Evolutionary conservation across 2,888 invertebrate species (phyloP), one percentile per base, ranked within the genome.

Genomic region (Drosophila falleni): DNA sequence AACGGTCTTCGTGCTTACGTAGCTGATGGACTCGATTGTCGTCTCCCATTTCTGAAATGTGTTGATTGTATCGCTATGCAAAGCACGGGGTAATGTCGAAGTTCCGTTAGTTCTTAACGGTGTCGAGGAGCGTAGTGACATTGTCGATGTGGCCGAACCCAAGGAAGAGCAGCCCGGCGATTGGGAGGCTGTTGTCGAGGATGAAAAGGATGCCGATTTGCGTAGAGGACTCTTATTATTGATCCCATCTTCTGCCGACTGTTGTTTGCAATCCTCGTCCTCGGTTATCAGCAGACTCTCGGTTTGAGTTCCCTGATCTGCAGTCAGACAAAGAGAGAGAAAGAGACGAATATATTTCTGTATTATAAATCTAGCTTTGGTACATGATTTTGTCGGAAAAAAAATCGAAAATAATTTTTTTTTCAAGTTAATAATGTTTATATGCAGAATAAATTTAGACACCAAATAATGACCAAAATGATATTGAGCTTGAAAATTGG

Each of bases 11-110:
- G 89, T 91, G 81, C 91, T 91, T 65, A 93, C 91, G 81, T 91
- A 92, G 70, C 92, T 92, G 58, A 92, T 90, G 33, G 93, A 92
- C 72, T 92, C 92, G 4, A 93, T 86, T 23, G 92, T 93, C 16
- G 93, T 93, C 71, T 93, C 92, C 93, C 92, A 93, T 82, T 92
- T 93, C 72, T 93, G 92, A 66, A 91, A 92, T 49, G 92, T 91
- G 75, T 92, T 92, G 70, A 92, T 92, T 35, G 87, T 90, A 66
- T 91, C 92, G 66, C 91, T 90, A 51, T 91, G 90, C 2, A 92
- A 71, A 13, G 90, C 85, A n/a, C 90, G 82, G 23, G 73, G 77
- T 5, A 84, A 79, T 3, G 23, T 31, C 8, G 26, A 13, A 9
- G 1, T 23, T 1, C 26, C 44, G 10, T 71, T 68, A 29, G 16